phyloP scores from a whole-genome alignment of 2,797 vertebrate genomes.

The Myoxocephalus aenaeus region DNA sequence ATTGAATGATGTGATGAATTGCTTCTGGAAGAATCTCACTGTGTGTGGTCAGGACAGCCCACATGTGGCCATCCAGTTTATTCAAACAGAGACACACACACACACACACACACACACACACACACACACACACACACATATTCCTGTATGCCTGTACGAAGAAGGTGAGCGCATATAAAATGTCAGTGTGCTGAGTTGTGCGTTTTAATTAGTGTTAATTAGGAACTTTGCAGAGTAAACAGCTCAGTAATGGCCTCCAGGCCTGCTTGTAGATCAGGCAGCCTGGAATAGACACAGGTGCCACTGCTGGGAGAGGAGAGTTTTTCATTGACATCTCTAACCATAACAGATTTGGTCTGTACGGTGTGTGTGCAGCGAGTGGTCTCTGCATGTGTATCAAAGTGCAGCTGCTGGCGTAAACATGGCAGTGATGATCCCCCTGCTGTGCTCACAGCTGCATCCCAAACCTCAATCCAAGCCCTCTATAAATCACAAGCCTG shows the following conservation, averaged over 20 bases:
- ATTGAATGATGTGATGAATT: constrained; percentile 63
- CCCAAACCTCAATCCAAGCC: constrained; percentile 63
- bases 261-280: constrained; percentile 53
- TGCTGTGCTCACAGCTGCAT: constrained; percentile 74
- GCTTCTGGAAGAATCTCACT: constrained; percentile 50
- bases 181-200: constrained; percentile 62
- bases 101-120: constrained; percentile 16
- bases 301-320: constrained; percentile 33
- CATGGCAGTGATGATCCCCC: constrained; percentile 59
- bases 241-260: constrained; percentile 64
- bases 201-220: constrained; percentile 78
- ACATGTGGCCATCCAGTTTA: constrained; percentile 54
- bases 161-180: constrained; percentile 55
- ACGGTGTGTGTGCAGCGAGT: constrained; percentile 38
- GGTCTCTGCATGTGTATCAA: constrained; percentile 54
- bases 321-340: constrained; percentile 49
- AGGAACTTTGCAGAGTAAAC: constrained; percentile 67
- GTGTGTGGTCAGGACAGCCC: constrained; percentile 65
- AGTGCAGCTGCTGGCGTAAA: constrained; percentile 70
- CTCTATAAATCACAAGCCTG: constrained; percentile 71
- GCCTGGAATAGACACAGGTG: constrained; percentile 65
- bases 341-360: constrained; percentile 53
- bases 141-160: constrained; percentile 36
- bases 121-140: constrained; percentile 20
- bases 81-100: constrained; percentile 41